Evolutionary conservation across 2,888 invertebrate genomes (phyloP), one percentile per base, ranked within the genome.

Genomic region (Opisthograptis luteolata): DNA sequence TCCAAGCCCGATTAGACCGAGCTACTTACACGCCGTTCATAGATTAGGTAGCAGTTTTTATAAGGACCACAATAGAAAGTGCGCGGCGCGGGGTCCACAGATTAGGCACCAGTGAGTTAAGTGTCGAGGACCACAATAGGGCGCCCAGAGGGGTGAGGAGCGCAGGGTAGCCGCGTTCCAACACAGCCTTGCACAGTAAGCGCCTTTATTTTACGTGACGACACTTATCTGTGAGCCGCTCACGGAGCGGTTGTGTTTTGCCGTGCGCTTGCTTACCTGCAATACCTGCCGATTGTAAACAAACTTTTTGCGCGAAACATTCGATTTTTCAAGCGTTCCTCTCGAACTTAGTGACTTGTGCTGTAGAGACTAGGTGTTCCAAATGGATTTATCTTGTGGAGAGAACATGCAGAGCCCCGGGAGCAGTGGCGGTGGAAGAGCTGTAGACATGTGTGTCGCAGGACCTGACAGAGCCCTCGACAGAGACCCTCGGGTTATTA

Each of bases 401-500:
- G 91, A 92, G 68, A 86, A 88, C 59, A 72, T 91, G 68, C 84
- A 84, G 69, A 83, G 78, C 64, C 84, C 90, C 17, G 86, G 82
- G 35, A 79, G 76, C 55, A 77, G 77, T 57, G 76, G 77, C 55
- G 68, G 65, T 52, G 77, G 79, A 30, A 76, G 84, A 64, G 66
- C 76, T 35, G 74, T 82, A 64, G 87, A 89, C 68, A 81, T 85
- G 81, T 81, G 84, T 67, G 74, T 87, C 49, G 93, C 93, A 7
- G 89, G 91, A 10, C 91, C 92, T 6, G 94, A 94, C 69, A 84
- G 88, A 12, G 91, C 87, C 7, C 83, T 94, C 65, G 92, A 93
- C 75, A 78, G 84, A 14, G 94, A 94, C 72, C 87, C 88, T 34
- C 87, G 94, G 32, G 92, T 94, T 42, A 81, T 94, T 43, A 73